Evolutionary conservation across 2,888 invertebrate genomes (phyloP).

Genomic region (Himalopsyche anomala): DNA sequence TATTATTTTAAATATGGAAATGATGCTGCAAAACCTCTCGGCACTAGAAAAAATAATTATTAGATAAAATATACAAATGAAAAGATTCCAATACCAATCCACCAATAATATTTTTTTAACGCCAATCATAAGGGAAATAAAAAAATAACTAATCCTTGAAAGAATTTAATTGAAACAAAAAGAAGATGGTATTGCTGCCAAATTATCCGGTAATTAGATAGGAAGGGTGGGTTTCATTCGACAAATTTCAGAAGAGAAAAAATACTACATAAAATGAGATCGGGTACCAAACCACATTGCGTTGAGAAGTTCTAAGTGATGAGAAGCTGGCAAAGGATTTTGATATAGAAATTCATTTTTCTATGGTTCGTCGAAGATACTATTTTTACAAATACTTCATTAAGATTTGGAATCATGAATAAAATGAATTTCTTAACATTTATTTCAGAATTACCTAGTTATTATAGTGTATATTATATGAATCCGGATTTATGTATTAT

Average conservation of each 20-base stretch:
- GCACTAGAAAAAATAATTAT: slow-evolving; percentile 29
- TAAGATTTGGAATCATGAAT: no score
- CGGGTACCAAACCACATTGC: slow-evolving; percentile 57
- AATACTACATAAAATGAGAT: slow-evolving; percentile 54
- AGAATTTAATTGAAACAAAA: no score
- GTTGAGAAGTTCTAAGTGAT: slow-evolving; percentile 61
- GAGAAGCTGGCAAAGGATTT: slow-evolving; percentile 51
- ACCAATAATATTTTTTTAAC: not conserved
- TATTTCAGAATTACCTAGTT: no score
- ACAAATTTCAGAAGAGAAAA: not conserved
- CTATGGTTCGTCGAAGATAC: not conserved
- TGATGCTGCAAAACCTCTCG: slow-evolving; percentile 6
- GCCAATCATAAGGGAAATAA: not conserved
- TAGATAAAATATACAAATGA: not conserved
- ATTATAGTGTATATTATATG: no score
- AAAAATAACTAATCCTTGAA: no score
- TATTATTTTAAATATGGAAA: not conserved
- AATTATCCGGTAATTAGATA: not conserved
- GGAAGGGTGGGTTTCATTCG: slow-evolving; percentile 18
- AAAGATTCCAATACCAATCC: slow-evolving; percentile 24
- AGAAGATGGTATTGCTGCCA: no score
- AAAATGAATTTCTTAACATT: no score
- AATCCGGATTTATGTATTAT: no score
- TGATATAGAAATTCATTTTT: not conserved
- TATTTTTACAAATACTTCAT: no score